Conservation (phyloP, 2,888 invertebrate genomes). For the Anorthoa munda region DNA sequence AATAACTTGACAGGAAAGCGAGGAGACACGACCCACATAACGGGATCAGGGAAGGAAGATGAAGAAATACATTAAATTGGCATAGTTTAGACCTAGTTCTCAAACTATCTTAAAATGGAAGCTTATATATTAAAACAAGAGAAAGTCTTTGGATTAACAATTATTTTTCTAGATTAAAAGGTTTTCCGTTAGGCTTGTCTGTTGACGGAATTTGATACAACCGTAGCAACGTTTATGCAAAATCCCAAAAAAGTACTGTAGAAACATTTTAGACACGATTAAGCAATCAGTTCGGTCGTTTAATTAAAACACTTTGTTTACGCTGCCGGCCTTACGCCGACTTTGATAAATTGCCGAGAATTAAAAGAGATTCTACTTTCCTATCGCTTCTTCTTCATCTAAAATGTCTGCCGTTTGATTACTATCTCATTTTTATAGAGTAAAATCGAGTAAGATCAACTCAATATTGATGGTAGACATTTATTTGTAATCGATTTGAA, state of each 20-base stretch:
- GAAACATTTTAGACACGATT: slow-evolving; percentile 74
- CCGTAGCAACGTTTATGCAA: slow-evolving; percentile 49
- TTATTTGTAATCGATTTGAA: background rate
- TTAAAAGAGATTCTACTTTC: slow-evolving; percentile 71
- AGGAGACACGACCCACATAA: too few species aligned
- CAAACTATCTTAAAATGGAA: background rate
- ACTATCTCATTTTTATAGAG: slow-evolving; percentile 45
- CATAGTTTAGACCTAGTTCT: background rate
- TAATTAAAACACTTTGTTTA: slow-evolving; percentile 82
- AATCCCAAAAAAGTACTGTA: slow-evolving; percentile 58
- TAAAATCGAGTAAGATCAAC: slow-evolving; percentile 3
- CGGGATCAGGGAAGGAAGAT: too few species aligned
- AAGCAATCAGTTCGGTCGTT: slow-evolving; percentile 79
- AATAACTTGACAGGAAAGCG: too few species aligned
- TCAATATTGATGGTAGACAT: slow-evolving; percentile 30
- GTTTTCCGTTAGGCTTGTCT: slow-evolving; percentile 8
- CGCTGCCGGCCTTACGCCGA: slow-evolving; percentile 69
- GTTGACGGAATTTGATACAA: slow-evolving; percentile 14
- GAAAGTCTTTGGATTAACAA: background rate
- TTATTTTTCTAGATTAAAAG: slow-evolving; percentile 15
- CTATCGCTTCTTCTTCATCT: slow-evolving; percentile 65
- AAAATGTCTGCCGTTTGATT: slow-evolving; percentile 47
- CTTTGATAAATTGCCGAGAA: slow-evolving; percentile 79
- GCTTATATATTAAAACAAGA: background rate
- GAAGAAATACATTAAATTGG: too few species aligned